Conservation (phyloP, 2,888 invertebrate species). For the Pharmacophagus antenor region DNA sequence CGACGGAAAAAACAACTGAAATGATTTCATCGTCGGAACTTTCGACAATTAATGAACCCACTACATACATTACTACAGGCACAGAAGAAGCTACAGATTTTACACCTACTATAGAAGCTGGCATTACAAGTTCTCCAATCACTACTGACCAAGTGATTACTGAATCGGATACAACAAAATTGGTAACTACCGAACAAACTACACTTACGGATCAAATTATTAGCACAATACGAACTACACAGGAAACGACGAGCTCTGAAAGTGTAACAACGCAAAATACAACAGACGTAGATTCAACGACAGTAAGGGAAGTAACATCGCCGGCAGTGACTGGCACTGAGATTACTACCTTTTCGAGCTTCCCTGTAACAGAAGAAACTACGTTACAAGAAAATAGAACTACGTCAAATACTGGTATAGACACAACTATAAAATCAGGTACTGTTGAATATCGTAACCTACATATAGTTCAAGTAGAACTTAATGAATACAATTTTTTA, state of each 20-base stretch:
- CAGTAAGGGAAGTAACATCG: neutral
- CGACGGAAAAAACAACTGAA: conserved; percentile 10
- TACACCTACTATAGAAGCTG: conserved; percentile 21
- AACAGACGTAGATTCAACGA: conserved; percentile 1
- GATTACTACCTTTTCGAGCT: neutral
- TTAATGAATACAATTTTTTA: too few species aligned
- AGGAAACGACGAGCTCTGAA: neutral
- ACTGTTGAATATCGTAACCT: too few species aligned
- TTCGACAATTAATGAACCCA: neutral
- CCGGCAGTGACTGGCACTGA: neutral
- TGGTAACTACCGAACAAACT: neutral
- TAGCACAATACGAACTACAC: neutral
- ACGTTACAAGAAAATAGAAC: neutral
- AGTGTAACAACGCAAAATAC: conserved; percentile 1
- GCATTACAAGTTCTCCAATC: conserved; percentile 15
- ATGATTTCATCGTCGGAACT: neutral
- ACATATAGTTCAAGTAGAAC: too few species aligned
- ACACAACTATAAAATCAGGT: neutral
- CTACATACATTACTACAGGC: conserved; percentile 15
- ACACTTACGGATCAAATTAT: neutral
- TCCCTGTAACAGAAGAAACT: neutral
- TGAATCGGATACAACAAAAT: neutral
- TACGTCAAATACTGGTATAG: neutral
- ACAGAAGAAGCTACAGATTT: conserved; percentile 20
- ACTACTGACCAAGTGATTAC: neutral